Conservation (phyloP, 2,888 invertebrate genomes). For the Doris montereyensis region DNA sequence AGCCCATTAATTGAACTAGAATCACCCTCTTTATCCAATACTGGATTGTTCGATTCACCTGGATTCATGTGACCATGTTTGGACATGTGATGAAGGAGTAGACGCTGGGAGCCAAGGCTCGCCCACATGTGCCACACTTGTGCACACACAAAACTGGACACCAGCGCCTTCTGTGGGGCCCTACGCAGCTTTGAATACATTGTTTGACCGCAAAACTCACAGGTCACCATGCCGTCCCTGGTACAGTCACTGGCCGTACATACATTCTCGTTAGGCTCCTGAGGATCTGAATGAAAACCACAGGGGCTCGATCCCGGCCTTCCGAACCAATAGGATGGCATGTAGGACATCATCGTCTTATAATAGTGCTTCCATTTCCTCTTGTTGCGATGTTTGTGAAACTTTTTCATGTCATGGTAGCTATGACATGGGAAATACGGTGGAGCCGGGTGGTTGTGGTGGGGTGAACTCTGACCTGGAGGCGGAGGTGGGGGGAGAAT, state of each 20-base stretch:
- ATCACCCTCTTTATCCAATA: no score
- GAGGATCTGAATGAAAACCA: no score
- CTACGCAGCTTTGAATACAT: no score
- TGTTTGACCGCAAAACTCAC: no score
- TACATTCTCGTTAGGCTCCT: no score
- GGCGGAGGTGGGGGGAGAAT: neutral
- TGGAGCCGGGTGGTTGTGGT: neutral
- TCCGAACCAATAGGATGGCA: no score
- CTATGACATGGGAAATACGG: conserved; percentile 8
- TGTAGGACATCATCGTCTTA: conserved; percentile 33
- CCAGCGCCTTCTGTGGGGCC: neutral
- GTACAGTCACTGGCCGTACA: no score
- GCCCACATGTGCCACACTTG: conserved; percentile 32
- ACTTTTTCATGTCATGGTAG: neutral
- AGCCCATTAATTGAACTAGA: conserved; percentile 14
- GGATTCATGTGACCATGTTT: conserved; percentile 40
- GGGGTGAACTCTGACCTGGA: neutral
- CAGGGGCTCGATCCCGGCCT: no score
- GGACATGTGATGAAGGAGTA: conserved; percentile 33
- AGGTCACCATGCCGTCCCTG: no score
- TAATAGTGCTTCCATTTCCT: conserved; percentile 40
- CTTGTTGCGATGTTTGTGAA: neutral
- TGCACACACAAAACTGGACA: conserved; percentile 29
- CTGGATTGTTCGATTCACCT: no score
- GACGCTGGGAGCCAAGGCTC: conserved; percentile 31